Evolutionary conservation across 2,113 vertebrate genomes (phyloP).

Genomic region (Cyphomyrus plagiostoma): DNA sequence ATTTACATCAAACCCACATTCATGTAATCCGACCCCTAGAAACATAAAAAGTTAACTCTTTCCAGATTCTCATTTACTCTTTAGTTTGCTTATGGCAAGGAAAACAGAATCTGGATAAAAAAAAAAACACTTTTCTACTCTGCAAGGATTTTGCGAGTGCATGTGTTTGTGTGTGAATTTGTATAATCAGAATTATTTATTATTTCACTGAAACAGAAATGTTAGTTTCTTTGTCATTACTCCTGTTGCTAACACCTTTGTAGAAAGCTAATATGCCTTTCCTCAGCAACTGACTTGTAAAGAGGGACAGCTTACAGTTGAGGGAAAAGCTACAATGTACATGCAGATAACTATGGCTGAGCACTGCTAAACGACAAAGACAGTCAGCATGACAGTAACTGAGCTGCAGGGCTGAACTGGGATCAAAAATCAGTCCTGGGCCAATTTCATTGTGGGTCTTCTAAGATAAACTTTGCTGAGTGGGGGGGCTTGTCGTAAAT

Average conservation of each 20-base stretch:
- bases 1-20: constrained; percentile 4
- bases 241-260: neutral
- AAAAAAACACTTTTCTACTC: neutral
- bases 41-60: neutral
- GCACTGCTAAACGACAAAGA: neutral
- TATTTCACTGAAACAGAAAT: neutral
- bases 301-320: neutral
- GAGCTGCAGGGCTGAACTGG: neutral
- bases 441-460: neutral
- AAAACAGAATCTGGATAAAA: neutral
- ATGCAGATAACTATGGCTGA: neutral
- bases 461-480: neutral
- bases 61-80: neutral
- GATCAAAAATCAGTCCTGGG: neutral
- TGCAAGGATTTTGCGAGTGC: neutral
- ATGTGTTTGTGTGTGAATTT: neutral
- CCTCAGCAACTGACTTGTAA: neutral
- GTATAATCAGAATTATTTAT: neutral
- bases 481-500: neutral
- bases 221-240: neutral
- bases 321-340: neutral
- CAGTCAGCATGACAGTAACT: neutral
- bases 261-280: neutral
- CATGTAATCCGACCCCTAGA: neutral
- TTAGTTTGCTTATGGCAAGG: neutral